Percentiles rank a stretch among this genome's conserved stretches.
These are phyloP conservation scores for Albula glossodonta DNA, from an alignment of 2,113 vertebrate genomes.

Conservation along the genomic window DNA sequence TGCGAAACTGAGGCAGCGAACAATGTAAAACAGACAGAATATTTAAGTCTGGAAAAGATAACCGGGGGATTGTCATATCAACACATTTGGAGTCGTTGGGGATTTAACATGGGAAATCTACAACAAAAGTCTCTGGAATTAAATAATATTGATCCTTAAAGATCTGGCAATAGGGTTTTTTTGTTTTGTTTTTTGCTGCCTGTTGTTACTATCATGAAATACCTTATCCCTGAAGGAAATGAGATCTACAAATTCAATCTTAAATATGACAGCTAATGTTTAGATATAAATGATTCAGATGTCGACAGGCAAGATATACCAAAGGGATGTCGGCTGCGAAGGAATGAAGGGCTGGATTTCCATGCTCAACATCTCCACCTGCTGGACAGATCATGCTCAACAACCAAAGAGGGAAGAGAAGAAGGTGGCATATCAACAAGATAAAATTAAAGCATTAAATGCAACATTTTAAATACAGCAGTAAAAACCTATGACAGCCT, in stretches of 20 bases:
- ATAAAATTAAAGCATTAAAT: slow-evolving; percentile 22
- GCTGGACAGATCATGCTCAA: slow-evolving; percentile 33
- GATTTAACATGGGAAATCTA: slow-evolving; percentile 26
- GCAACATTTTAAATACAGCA: background rate
- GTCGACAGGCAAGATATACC: slow-evolving; percentile 40
- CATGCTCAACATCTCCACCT: slow-evolving; percentile 53
- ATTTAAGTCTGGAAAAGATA: background rate
- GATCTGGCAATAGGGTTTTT: slow-evolving; percentile 17
- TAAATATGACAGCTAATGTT: slow-evolving; percentile 46
- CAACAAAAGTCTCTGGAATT: slow-evolving; percentile 34
- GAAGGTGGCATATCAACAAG: slow-evolving; percentile 17
- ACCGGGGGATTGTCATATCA: background rate
- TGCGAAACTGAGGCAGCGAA: background rate
- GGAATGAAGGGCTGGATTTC: background rate
- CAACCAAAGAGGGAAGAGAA: background rate
- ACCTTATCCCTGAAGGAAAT: slow-evolving; percentile 57
- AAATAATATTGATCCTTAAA: slow-evolving; percentile 42
- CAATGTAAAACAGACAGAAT: slow-evolving; percentile 22
- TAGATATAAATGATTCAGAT: slow-evolving; percentile 50
- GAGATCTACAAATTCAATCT: slow-evolving; percentile 55
- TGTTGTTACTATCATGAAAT: slow-evolving; percentile 66
- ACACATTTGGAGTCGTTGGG: background rate
- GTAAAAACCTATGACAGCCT: background rate
- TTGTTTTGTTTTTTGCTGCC: slow-evolving; percentile 38
- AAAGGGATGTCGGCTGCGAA: slow-evolving; percentile 27